Evolutionary conservation across 1,140 invertebrate species (phyloP).

Genomic region (Brachionus plicatilis): DNA sequence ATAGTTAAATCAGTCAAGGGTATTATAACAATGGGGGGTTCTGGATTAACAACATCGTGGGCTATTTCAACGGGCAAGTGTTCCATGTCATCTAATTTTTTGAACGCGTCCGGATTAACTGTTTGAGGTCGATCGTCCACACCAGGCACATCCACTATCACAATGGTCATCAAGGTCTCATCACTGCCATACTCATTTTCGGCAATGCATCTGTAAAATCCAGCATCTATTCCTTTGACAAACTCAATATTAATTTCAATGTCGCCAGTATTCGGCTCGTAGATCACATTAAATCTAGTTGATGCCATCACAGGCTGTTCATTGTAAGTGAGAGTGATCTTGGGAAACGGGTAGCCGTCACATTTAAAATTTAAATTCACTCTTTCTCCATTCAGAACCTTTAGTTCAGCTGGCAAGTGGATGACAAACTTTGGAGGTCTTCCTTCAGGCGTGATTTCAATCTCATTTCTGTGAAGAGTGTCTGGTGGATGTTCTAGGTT

Average conservation of each 20-base stretch:
- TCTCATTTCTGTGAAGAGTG: constrained; percentile 69
- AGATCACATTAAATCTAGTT: constrained; percentile 59
- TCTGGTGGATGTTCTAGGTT: constrained; percentile 63
- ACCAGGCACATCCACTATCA: constrained; percentile 2
- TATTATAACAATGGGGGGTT: constrained; percentile 25
- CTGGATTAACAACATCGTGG: background rate
- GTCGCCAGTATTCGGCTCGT: constrained; percentile 69
- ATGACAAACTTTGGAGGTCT: constrained; percentile 18
- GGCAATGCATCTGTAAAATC: constrained; percentile 57
- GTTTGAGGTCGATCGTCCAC: constrained; percentile 6
- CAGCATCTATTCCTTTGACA: constrained; percentile 75
- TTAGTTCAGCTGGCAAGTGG: background rate
- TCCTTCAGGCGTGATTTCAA: background rate
- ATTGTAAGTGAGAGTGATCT: constrained; percentile 42
- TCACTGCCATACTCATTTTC: constrained; percentile 48
- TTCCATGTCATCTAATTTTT: background rate
- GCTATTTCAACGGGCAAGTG: background rate
- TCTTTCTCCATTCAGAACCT: background rate
- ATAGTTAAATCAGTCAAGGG: constrained; percentile 43
- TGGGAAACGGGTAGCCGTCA: constrained; percentile 34
- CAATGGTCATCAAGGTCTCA: background rate
- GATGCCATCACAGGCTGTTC: constrained; percentile 42
- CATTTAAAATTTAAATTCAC: constrained; percentile 10
- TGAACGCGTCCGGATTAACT: constrained; percentile 42
- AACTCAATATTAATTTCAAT: constrained; percentile 19